Evolutionary conservation across 1,140 invertebrate genomes (phyloP).

Genomic region (Cyclina sinensis): DNA sequence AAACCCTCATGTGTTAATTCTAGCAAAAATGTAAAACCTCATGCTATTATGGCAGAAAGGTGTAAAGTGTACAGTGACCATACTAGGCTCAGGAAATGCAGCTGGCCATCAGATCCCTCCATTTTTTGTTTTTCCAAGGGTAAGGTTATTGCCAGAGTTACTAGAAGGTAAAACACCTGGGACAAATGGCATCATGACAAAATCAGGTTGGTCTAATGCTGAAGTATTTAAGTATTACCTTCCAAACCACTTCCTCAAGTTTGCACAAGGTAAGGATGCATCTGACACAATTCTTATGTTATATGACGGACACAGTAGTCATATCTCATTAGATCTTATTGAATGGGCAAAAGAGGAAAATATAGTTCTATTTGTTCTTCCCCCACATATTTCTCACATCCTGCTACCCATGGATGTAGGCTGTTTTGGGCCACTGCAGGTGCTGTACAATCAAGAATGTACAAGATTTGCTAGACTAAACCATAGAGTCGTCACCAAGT

Average conservation of each 20-base stretch:
- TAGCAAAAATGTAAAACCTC: background rate
- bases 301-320: background rate
- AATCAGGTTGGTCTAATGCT: background rate
- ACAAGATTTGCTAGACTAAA: background rate
- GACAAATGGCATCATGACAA: background rate
- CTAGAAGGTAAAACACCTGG: slow-evolving; percentile 3
- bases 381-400: slow-evolving; percentile 23
- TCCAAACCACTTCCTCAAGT: background rate
- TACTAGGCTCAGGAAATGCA: slow-evolving; percentile 84
- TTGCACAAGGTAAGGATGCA: background rate
- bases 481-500: background rate
- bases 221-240: background rate
- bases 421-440: background rate
- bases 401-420: background rate
- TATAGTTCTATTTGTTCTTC: slow-evolving; percentile 1
- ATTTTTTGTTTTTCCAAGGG: slow-evolving; percentile 77
- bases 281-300: background rate
- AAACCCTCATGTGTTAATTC: background rate
- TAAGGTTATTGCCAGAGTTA: slow-evolving; percentile 33
- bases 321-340: background rate
- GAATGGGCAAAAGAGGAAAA: background rate
- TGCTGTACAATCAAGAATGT: background rate
- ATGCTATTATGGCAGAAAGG: background rate
- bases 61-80: background rate
- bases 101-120: slow-evolving; percentile 81